Percentiles rank a stretch among this genome's conserved stretches.
Conservation (phyloP, 30 jellyfish, hydroid and myxozoan genomes). For the Aurelia coerulea region DNA sequence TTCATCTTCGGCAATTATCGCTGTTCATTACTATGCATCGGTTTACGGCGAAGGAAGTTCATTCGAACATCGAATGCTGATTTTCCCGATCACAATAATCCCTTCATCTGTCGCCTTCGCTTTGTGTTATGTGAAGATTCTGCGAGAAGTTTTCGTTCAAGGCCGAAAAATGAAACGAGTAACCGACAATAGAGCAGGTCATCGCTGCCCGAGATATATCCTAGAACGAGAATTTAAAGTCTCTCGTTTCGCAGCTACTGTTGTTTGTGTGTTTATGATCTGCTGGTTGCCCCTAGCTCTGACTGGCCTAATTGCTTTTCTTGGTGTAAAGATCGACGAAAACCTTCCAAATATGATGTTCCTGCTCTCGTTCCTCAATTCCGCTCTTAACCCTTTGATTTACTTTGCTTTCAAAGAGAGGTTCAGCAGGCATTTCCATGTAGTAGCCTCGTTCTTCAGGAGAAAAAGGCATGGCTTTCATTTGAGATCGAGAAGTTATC, state of each 20-base stretch:
- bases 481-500: not conserved
- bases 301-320: slow-evolving; percentile 1
- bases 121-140: slow-evolving; percentile 11
- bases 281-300: slow-evolving; percentile 82
- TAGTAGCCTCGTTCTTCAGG: not conserved
- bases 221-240: slow-evolving; percentile 53
- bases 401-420: slow-evolving; percentile 54
- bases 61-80: not conserved
- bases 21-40: slow-evolving; percentile 12
- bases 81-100: slow-evolving; percentile 16
- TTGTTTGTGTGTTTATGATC: slow-evolving; percentile 50
- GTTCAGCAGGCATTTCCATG: not conserved
- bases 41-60: slow-evolving; percentile 15
- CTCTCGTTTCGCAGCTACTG: slow-evolving; percentile 53
- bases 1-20: slow-evolving; percentile 15
- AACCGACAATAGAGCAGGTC: not conserved
- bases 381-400: slow-evolving; percentile 62
- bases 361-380: slow-evolving; percentile 60
- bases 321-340: slow-evolving; percentile 14
- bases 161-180: slow-evolving; percentile 20
- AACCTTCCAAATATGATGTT: slow-evolving; percentile 22
- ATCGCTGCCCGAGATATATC: slow-evolving; percentile 8
- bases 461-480: not conserved
- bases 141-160: not conserved
- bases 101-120: slow-evolving; percentile 11